phyloP scores from a whole-genome alignment of 2,797 vertebrate species.

The Helicolenus hilgendorfi region DNA sequence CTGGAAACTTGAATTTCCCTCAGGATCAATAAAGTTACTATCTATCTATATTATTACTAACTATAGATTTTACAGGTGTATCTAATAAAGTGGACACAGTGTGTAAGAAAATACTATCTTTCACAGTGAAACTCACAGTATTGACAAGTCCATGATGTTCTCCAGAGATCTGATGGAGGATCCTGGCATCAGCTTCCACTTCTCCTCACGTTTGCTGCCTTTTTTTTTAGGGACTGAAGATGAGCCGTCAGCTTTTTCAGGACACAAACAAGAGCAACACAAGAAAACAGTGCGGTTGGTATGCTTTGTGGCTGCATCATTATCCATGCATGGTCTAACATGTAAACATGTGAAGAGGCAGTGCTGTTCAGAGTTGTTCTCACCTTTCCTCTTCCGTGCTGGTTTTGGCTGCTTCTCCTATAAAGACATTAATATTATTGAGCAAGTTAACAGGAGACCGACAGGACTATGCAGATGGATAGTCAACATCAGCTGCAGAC shows the following conservation, averaged over 20 bases:
- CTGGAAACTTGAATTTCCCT: too few species aligned
- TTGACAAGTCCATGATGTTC: conserved; percentile 80
- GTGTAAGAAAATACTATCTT: neutral
- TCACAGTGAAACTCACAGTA: conserved; percentile 84
- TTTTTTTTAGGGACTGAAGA: conserved; percentile 35
- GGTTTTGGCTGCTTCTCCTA: conserved; percentile 35
- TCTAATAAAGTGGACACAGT: neutral
- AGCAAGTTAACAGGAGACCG: neutral
- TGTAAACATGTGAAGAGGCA: neutral
- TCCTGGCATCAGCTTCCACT: conserved; percentile 71
- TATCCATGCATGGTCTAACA: neutral
- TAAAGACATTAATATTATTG: neutral
- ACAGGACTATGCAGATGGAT: too few species aligned
- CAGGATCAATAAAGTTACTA: too few species aligned
- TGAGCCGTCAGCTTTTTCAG: conserved; percentile 4
- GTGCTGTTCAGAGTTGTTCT: neutral
- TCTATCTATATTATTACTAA: too few species aligned
- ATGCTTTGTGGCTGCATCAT: neutral
- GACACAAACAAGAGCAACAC: neutral
- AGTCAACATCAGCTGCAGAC: too few species aligned
- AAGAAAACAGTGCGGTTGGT: neutral
- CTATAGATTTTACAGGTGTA: neutral
- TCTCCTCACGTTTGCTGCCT: conserved; percentile 49
- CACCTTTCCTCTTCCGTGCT: conserved; percentile 69
- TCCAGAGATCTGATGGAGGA: conserved; percentile 79